Evolutionary conservation across 1,140 invertebrate species (phyloP), one percentile per base, ranked within the genome.

Genomic region (Rhynchophorus ferrugineus): DNA sequence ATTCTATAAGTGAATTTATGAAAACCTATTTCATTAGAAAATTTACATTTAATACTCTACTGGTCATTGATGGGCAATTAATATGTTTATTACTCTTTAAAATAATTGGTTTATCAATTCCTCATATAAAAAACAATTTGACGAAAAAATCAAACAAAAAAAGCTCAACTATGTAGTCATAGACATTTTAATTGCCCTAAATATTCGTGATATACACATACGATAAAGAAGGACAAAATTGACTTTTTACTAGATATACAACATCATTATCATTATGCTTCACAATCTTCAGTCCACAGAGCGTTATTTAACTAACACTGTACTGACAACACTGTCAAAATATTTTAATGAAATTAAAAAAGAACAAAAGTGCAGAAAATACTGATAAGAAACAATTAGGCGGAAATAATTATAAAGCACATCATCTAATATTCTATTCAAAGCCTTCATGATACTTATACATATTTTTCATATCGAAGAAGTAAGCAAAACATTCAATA

Each of bases 1-100:
- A 42, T 35, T 13, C 8, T n/a, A n/a, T n/a, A n/a, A n/a, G 8
- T 44, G 49, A 29, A 41, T 37, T 41, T 51, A 44, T 44, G 41
- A 43, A 58, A 58, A 58, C 37, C 42, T 44, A 44, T 38, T 2
- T 56, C 52, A 50, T 62, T 61, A 62, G 54, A 64, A 64, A 62
- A 61, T 64, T 54, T 64, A 62, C 61, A 62, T 55, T 51, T 36
- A 44, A 13, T 47, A 20, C 9, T 11, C 47, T 49, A 49, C 47
- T 49, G 47, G 47, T 49, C 47, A 38, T 29, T 49, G 22, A 41
- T 24, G 5, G 38, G 47, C 5, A 16, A 41, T 9, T 9, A 21
- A 29, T 11, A 29, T 29, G 11, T 11, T n/a, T n/a, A n/a, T n/a
- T n/a, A n/a, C n/a, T n/a, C n/a, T n/a, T n/a, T n/a, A n/a, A n/a